phyloP scores from a whole-genome alignment of 64 coral and sea anemone genomes.

The Dendrophyllia cribrosa region DNA sequence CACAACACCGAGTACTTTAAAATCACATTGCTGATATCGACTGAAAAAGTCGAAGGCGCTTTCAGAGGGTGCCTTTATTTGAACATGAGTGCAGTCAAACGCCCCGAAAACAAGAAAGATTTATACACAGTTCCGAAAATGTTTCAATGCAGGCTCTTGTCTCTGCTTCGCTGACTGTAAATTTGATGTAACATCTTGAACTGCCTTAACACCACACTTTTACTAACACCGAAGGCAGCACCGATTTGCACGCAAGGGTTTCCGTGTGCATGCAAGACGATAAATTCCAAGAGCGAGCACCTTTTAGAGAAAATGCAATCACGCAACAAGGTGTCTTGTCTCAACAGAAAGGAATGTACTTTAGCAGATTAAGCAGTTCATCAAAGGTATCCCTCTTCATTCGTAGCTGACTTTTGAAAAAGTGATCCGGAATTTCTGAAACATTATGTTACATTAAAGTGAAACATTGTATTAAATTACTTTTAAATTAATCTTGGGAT shows the following conservation, averaged over 20 bases:
- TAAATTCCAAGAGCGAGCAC: conserved; percentile 34
- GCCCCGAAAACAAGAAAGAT: neutral
- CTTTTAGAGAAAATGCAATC: conserved; percentile 31
- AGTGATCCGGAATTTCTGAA: too few species aligned
- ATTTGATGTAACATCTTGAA: conserved; percentile 31
- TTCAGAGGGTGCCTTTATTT: neutral
- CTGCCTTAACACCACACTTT: neutral
- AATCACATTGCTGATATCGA: too few species aligned
- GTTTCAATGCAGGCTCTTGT: neutral
- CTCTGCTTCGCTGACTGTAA: neutral
- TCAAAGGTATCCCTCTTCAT: conserved; percentile 30
- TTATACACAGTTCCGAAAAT: neutral
- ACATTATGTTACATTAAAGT: too few species aligned
- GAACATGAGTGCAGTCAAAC: neutral
- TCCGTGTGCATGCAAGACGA: neutral
- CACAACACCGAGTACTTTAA: too few species aligned
- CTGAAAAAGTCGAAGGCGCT: neutral
- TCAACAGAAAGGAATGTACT: neutral
- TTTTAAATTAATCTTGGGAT: too few species aligned
- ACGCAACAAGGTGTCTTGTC: conserved; percentile 10
- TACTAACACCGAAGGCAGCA: neutral
- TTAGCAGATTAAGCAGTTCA: conserved; percentile 17
- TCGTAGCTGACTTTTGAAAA: conserved; percentile 6
- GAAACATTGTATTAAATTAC: too few species aligned
- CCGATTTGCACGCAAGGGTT: neutral